These are phyloP conservation scores for Erythrocebus patas DNA, from an alignment of 2,113 vertebrate genomes.

Conservation along the genomic window DNA sequence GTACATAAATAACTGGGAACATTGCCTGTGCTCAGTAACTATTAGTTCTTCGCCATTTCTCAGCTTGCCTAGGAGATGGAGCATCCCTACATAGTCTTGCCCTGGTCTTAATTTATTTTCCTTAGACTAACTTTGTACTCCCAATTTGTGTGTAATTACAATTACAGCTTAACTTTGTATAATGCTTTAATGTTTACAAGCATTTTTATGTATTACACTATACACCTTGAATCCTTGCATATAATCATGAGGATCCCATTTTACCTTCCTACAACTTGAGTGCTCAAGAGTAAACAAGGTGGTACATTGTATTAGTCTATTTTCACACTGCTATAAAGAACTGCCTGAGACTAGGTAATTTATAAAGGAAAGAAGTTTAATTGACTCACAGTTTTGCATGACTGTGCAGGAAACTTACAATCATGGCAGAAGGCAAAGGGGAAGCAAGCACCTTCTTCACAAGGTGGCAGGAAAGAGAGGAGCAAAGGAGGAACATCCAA, in stretches of 20 bases:
- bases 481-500: too few species aligned
- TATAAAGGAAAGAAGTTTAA: too few species aligned
- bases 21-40: neutral
- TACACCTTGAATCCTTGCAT: neutral
- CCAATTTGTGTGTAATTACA: neutral
- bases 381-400: too few species aligned
- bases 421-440: too few species aligned
- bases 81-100: neutral
- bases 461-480: too few species aligned
- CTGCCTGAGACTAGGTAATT: too few species aligned
- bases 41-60: neutral
- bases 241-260: neutral
- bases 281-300: neutral
- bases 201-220: neutral
- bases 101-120: neutral
- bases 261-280: neutral
- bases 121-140: constrained; percentile 9
- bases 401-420: too few species aligned
- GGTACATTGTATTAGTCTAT: neutral
- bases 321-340: too few species aligned
- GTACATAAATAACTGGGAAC: neutral
- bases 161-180: constrained; percentile 17
- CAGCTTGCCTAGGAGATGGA: neutral
- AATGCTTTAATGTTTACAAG: constrained; percentile 8
- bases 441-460: too few species aligned